Percentiles rank a stretch among this genome's conserved stretches.
These are phyloP conservation scores for Anastatus disparis DNA, from an alignment of 1,140 invertebrate genomes.

Conservation along the genomic window DNA sequence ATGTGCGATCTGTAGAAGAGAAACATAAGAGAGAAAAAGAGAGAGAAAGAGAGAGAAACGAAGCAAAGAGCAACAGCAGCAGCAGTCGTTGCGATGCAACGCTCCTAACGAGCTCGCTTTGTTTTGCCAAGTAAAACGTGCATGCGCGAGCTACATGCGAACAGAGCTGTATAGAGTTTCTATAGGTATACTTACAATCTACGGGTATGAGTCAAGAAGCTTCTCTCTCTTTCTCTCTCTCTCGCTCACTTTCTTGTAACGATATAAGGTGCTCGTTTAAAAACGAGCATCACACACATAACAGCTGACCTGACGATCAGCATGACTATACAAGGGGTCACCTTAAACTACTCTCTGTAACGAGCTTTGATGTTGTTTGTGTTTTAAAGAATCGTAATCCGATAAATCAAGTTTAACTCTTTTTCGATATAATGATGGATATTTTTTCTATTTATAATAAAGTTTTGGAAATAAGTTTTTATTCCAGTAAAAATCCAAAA, in stretches of 20 bases:
- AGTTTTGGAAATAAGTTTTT: too few species aligned
- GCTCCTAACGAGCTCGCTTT: slow-evolving; percentile 68
- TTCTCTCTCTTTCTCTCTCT: slow-evolving; percentile 19
- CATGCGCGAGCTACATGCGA: slow-evolving; percentile 18
- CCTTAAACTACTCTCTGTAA: not conserved
- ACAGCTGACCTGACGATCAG: not conserved
- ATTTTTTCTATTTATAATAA: too few species aligned
- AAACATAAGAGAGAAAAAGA: not conserved
- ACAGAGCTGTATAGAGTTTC: not conserved
- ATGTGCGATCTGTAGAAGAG: slow-evolving; percentile 49
- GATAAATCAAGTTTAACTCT: too few species aligned
- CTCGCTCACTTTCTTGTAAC: slow-evolving; percentile 24
- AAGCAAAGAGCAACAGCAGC: slow-evolving; percentile 53
- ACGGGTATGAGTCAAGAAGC: slow-evolving; percentile 52
- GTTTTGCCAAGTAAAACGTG: slow-evolving; percentile 60
- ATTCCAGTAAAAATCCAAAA: too few species aligned
- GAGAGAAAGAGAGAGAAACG: slow-evolving; percentile 40
- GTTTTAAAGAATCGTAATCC: too few species aligned
- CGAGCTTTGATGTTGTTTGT: not conserved
- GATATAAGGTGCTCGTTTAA: slow-evolving; percentile 52
- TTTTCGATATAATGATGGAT: too few species aligned
- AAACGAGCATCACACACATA: slow-evolving; percentile 9
- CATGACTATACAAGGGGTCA: not conserved
- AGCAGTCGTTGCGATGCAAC: slow-evolving; percentile 62
- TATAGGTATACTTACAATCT: slow-evolving; percentile 35